phyloP scores from a whole-genome alignment of 2,797 vertebrate species.

The Acanthis flammea region DNA sequence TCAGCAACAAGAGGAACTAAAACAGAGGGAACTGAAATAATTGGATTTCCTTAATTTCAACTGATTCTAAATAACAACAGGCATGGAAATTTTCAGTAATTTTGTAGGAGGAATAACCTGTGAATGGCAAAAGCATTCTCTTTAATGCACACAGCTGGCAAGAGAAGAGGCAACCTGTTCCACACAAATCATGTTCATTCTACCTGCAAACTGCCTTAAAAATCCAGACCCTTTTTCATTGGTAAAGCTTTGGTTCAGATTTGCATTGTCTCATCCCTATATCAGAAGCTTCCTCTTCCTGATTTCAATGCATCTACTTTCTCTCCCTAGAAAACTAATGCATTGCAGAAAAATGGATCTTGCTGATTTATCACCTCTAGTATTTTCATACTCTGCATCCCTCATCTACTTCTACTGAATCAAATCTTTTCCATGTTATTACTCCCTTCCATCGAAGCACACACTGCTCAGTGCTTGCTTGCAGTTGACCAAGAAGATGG shows the following conservation, averaged over 20 bases:
- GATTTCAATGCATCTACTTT: neutral
- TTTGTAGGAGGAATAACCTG: neutral
- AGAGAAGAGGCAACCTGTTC: neutral
- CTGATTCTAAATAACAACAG: neutral
- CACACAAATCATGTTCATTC: neutral
- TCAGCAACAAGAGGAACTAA: neutral
- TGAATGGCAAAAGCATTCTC: neutral
- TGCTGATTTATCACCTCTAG: neutral
- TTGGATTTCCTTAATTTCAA: neutral
- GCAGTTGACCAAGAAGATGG: neutral
- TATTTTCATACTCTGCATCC: neutral
- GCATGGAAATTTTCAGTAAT: neutral
- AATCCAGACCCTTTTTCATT: neutral
- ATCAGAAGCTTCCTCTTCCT: neutral
- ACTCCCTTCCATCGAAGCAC: neutral
- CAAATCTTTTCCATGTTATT: neutral
- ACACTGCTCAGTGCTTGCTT: neutral
- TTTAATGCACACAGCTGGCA: neutral
- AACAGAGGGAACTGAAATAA: slow-evolving; percentile 11
- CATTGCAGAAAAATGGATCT: neutral
- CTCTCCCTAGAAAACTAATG: neutral
- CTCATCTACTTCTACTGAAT: neutral
- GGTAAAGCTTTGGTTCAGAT: neutral
- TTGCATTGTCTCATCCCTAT: neutral
- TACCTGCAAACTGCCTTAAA: neutral